phyloP scores from a whole-genome alignment of 1,140 invertebrate genomes.

The Leptoteleia sp. region DNA sequence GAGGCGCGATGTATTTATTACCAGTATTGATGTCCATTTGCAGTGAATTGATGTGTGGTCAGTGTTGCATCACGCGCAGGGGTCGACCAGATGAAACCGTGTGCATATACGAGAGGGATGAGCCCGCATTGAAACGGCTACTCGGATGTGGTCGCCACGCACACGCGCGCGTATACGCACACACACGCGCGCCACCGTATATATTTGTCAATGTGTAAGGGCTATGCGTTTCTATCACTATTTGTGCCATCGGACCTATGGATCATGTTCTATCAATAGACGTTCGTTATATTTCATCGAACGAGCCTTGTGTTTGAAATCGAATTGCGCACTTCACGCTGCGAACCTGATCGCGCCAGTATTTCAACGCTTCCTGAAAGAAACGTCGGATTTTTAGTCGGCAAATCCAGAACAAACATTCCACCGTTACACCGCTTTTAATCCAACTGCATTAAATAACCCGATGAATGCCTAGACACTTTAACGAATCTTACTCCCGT shows the following conservation, averaged over 20 bases:
- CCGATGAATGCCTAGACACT: too few species aligned
- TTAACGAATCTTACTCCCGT: too few species aligned
- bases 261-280: conserved; percentile 65
- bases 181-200: too few species aligned
- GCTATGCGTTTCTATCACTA: conserved; percentile 63
- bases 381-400: too few species aligned
- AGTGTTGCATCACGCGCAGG: conserved; percentile 80
- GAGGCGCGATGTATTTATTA: conserved; percentile 82
- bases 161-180: conserved; percentile 9
- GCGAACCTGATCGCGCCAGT: conserved; percentile 30
- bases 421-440: too few species aligned
- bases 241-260: conserved; percentile 55
- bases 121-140: conserved; percentile 71
- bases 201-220: conserved; percentile 57
- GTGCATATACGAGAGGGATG: conserved; percentile 71
- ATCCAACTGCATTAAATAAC: too few species aligned
- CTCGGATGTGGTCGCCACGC: conserved; percentile 56
- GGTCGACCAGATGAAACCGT: conserved; percentile 77
- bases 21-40: conserved; percentile 82
- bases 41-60: conserved; percentile 82
- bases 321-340: conserved; percentile 52
- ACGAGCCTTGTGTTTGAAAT: conserved; percentile 56
- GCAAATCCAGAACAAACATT: too few species aligned
- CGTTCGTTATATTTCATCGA: conserved; percentile 63
- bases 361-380: conserved; percentile 10